Evolutionary conservation across 2,797 vertebrate species (phyloP).

Genomic region (Cirrhinus molitorella): DNA sequence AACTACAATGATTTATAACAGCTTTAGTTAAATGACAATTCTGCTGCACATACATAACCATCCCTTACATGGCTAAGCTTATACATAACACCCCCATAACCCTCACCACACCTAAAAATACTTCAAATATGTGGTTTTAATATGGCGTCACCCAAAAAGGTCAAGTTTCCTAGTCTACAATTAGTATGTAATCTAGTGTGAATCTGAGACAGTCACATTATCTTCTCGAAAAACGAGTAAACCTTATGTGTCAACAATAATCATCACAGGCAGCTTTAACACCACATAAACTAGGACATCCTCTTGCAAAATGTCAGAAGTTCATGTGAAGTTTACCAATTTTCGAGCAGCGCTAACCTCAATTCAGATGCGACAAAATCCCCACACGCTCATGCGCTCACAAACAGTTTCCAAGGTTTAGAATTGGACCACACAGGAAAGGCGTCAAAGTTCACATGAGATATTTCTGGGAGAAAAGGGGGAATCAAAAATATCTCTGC

Average conservation of each 20-base stretch:
- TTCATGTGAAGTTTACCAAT: not conserved
- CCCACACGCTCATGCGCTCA: not conserved
- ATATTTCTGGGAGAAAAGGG: constrained; percentile 41
- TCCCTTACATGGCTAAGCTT: not conserved
- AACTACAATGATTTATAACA: no score
- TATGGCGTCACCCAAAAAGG: constrained; percentile 2
- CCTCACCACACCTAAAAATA: constrained; percentile 1
- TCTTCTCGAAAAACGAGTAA: not conserved
- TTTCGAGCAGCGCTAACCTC: not conserved
- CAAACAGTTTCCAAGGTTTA: constrained; percentile 22
- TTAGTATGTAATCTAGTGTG: not conserved
- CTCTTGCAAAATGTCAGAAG: constrained; percentile 15
- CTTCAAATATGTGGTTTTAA: constrained; percentile 11
- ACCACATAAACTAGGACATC: not conserved
- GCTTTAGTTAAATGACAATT: no score
- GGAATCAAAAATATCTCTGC: constrained; percentile 33
- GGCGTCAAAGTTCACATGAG: constrained; percentile 14
- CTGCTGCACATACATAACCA: not conserved
- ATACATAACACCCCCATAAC: not conserved
- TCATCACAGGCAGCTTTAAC: not conserved
- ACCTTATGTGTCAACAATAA: not conserved
- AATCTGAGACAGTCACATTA: not conserved
- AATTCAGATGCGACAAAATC: not conserved
- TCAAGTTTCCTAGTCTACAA: constrained; percentile 19
- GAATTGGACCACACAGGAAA: constrained; percentile 37